phyloP scores from a whole-genome alignment of 1,140 invertebrate species.

The Panagrolaimus sp. region DNA sequence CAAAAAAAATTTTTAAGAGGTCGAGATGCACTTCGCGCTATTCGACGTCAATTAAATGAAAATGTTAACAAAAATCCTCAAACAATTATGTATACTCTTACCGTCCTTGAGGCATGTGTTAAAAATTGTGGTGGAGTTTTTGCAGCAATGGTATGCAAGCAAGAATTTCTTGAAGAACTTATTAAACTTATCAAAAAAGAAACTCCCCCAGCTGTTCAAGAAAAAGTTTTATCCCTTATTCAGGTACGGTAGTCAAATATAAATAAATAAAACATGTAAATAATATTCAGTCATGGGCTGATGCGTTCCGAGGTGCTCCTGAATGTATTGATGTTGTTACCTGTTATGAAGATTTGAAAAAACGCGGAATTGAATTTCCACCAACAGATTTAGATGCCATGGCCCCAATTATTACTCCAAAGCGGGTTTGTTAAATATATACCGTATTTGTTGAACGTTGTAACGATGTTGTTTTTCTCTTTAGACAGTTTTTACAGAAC shows the following conservation, averaged over 20 bases:
- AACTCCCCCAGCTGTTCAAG: conserved; percentile 83
- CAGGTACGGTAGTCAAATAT: conserved; percentile 61
- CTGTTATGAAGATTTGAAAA: conserved; percentile 81
- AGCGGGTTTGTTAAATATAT: conserved; percentile 70
- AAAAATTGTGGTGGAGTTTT: conserved; percentile 92
- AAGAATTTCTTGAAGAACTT: conserved; percentile 86
- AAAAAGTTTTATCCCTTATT: conserved; percentile 84
- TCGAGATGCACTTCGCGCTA: conserved; percentile 1
- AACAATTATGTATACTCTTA: conserved; percentile 30
- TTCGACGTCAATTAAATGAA: conserved; percentile 7
- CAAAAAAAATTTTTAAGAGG: not conserved
- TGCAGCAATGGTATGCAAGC: conserved; percentile 79
- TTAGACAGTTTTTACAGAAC: not conserved
- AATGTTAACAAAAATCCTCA: conserved; percentile 5
- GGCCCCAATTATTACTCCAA: conserved; percentile 89
- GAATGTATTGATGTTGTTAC: conserved; percentile 84
- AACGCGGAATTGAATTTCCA: conserved; percentile 92
- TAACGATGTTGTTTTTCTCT: not conserved
- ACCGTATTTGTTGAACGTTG: not conserved
- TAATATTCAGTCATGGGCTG: conserved; percentile 71
- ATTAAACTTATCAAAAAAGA: conserved; percentile 79
- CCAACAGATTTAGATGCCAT: conserved; percentile 83
- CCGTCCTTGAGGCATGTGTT: conserved; percentile 82
- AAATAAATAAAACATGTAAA: no score
- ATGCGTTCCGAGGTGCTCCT: conserved; percentile 80